phyloP scores from a whole-genome alignment of 1,140 invertebrate species.

The Colletes latitarsis region DNA sequence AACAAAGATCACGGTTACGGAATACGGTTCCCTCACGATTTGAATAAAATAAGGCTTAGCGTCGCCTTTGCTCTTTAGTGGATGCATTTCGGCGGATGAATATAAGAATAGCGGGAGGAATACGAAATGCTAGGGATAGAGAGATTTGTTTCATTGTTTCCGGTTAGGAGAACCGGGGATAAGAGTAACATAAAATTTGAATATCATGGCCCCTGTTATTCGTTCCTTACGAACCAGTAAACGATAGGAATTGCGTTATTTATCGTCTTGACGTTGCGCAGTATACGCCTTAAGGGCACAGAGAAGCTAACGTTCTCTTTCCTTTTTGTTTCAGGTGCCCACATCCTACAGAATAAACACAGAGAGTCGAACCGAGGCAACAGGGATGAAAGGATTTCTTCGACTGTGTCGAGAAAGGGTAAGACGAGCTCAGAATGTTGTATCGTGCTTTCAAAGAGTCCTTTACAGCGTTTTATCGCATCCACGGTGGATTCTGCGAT shows the following conservation, averaged over 20 bases:
- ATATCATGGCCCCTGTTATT: background rate
- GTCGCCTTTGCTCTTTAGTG: slow-evolving; percentile 29
- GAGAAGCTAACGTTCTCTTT: slow-evolving; percentile 10
- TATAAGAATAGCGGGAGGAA: background rate
- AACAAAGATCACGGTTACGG: slow-evolving; percentile 13
- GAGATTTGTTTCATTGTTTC: slow-evolving; percentile 9
- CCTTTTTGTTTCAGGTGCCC: slow-evolving; percentile 32
- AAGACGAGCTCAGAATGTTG: slow-evolving; percentile 43
- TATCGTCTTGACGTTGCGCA: slow-evolving; percentile 2
- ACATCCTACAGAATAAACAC: slow-evolving; percentile 33
- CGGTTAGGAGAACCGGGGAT: background rate
- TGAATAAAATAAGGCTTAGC: slow-evolving; percentile 28
- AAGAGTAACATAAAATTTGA: slow-evolving; percentile 9
- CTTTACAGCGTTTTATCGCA: slow-evolving; percentile 41
- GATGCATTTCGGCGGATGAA: slow-evolving; percentile 4
- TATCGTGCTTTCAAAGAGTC: slow-evolving; percentile 36
- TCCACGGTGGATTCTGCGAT: slow-evolving; percentile 10
- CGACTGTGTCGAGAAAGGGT: slow-evolving; percentile 37
- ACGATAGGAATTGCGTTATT: slow-evolving; percentile 23
- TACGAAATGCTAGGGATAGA: background rate
- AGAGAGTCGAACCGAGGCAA: slow-evolving; percentile 40
- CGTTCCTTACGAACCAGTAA: background rate
- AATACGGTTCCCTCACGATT: background rate
- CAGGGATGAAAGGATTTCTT: slow-evolving; percentile 48
- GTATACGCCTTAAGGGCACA: background rate